Evolutionary conservation across 2,797 vertebrate genomes (phyloP), one percentile per base, ranked within the genome.

Genomic region (Artibeus lituratus): DNA sequence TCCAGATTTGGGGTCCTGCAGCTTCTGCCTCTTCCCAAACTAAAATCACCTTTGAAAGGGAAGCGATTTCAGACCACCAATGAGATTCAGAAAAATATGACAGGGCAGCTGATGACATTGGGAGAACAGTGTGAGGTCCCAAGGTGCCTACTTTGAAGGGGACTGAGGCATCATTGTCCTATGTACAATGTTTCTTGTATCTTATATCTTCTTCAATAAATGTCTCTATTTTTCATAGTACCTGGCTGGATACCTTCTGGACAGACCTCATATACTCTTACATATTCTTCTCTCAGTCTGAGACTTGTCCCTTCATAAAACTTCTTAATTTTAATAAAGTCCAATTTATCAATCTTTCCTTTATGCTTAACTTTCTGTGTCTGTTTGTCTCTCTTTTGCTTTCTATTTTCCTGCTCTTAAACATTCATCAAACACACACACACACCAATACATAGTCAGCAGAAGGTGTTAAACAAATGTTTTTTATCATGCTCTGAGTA

Each of bases 251-350:
- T 65, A 65, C 32, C 29, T 65, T 18, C 32, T 65, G 59, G 59
- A 32, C 59, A 62, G 59, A 62, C 59, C 59, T 29, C 19, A 7
- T 15, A n/a, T 18, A 65, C 32, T 65, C 62, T 32, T 47, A 55
- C 74, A 62, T 62, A 65, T 62, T 35, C 3, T 90, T 59, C n/a
- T 90, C 37, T 96, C 6, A 22, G 73, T 44, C 57, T 91, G 11
- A 90, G 44, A 95, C 24, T 57, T 93, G 16, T 29, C 39, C 65
- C 76, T 94, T 81, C 87, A 91, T 10, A 91, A 72, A 88, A 83
- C 15, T 55, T 92, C 49, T 78, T 90, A 55, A 89, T 62, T 81
- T 93, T 91, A 88, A 88, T 88, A 12, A 88, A 85, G 59, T 88
- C 37, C 9, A 73, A 80, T 72, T 72, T 69, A 42, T 77, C 14